Percentiles rank a stretch among this genome's conserved stretches.
phyloP scores from a whole-genome alignment of 2,888 invertebrate species.

The Chironomus tentans region DNA sequence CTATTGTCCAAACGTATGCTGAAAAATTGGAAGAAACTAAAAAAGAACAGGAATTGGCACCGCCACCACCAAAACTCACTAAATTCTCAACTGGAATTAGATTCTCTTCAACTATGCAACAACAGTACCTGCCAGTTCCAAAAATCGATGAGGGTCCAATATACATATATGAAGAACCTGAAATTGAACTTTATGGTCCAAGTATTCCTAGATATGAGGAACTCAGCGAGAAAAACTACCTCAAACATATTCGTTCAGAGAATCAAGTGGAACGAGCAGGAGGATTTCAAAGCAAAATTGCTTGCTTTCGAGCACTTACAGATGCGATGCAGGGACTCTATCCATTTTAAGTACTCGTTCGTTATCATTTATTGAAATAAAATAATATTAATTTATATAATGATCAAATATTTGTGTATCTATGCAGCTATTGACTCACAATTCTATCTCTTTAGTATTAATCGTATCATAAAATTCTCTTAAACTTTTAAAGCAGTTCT shows the following conservation, averaged over 20 bases:
- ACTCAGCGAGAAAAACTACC: constrained; percentile 57
- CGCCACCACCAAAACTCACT: constrained; percentile 47
- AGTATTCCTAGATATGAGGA: constrained; percentile 54
- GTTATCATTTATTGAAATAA: too few species aligned
- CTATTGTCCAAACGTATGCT: constrained; percentile 74
- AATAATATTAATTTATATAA: too few species aligned
- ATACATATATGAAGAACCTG: constrained; percentile 56
- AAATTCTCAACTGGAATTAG: constrained; percentile 83
- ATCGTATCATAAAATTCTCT: background rate
- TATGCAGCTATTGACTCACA: background rate
- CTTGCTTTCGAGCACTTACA: constrained; percentile 77
- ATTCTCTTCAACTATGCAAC: constrained; percentile 56
- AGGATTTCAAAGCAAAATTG: constrained; percentile 72
- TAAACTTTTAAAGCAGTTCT: background rate
- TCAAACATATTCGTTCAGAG: constrained; percentile 62
- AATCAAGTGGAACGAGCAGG: constrained; percentile 71
- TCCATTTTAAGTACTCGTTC: constrained; percentile 16
- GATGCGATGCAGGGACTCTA: constrained; percentile 78
- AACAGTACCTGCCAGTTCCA: constrained; percentile 58
- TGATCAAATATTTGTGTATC: too few species aligned
- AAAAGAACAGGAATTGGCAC: constrained; percentile 46
- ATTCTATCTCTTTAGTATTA: background rate
- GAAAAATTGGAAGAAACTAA: constrained; percentile 57
- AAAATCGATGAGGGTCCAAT: constrained; percentile 67
- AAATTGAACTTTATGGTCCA: constrained; percentile 60